Evolutionary conservation across 2,888 invertebrate species (phyloP), one percentile per base, ranked within the genome.

Genomic region (Aradus depressus): DNA sequence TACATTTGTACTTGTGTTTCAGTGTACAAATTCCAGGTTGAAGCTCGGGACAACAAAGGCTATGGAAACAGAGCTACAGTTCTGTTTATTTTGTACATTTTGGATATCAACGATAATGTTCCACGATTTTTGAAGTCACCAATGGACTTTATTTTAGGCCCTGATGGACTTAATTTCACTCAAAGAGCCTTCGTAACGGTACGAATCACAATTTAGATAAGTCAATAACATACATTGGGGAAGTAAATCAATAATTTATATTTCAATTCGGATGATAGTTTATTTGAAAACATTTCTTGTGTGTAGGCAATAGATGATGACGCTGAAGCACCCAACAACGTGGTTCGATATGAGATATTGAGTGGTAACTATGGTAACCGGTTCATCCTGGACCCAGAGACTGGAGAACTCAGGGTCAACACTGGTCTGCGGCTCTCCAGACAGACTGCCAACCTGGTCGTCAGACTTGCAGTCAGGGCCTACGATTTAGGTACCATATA

Each of bases 1-100:
- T n/a, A n/a, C n/a, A n/a, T n/a, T n/a, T n/a, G n/a, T n/a, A n/a
- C n/a, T n/a, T 6, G n/a, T 37, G 8, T 59, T 49, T 5, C 62
- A 64, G 81, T 80, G 60, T 77, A 87, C 67, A 77, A 80, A 66
- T 75, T 92, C 61, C 79, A 79, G 64, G 83, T 93, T 56, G 85
- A 86, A 72, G 93, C 92, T 55, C 77, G 84, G 59, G 93, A 95
- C 70, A 84, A 84, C 65, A 81, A 87, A 61, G 88, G 89, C 48
- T 73, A 76, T 61, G 90, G 89, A 52, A 80, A 83, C 65, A 75
- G 76, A 61, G 80, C 84, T 38, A 80, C 79, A 59, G 77, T 83
- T 61, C 79, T 79, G 62, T 73, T 89, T 60, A 75, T 80, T 60
- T 77, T 90, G 63, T 80, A 80, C 70, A 70, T 92, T 59, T 70